Base-by-base conservation (phyloP, 2,113 vertebrate species). In the Nannobrachium achirus region DNA sequence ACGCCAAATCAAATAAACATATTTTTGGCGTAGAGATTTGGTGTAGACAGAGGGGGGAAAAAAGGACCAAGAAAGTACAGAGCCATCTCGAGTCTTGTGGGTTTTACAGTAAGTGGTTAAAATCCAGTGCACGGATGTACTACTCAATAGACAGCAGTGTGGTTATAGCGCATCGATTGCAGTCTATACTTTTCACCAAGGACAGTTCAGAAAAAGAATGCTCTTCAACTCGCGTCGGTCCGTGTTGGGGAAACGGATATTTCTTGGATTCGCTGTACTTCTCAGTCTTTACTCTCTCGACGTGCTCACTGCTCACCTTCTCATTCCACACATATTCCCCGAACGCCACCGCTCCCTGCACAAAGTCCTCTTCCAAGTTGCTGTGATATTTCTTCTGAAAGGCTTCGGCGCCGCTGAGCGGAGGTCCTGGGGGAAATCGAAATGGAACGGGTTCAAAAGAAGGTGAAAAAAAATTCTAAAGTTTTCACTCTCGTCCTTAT, bases 281-380 rank as follows among this genome's bases (percentile, higher is more conserved):
- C 19, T 18, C 51, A 53, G 51, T 53, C 51, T 18, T 33, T 33
- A 53, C 51, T 53, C 51, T 53, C 16, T 18, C 8, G 18, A 53
- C 51, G 18, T 53, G 51, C 51, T 53, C 51, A 53, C 51, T 53
- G 51, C 51, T 53, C 51, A 53, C 51, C 51, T 53, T 9, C 51
- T 53, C 51, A 20, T 53, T 18, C 51, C 19, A 16, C 51, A 53
- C 16, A 18, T 20, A 53, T 18, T 53, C 51, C 51, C 50, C 4
- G 19, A 52, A 52, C 1, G 1, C 16, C 19, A 42, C 41, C 41
- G 41, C 41, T 42, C 1, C 41, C 41, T 44, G 8, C 41, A 44
- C 41, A 44, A 6, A 44, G 41, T 44, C 41, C 41, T 42, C 41
- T 3, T 42, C 41, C 41, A 44, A 44, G 41, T 44, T 11, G 41